phyloP scores from a whole-genome alignment of 2,888 invertebrate species.

The Leptodirus hochenwartii region DNA sequence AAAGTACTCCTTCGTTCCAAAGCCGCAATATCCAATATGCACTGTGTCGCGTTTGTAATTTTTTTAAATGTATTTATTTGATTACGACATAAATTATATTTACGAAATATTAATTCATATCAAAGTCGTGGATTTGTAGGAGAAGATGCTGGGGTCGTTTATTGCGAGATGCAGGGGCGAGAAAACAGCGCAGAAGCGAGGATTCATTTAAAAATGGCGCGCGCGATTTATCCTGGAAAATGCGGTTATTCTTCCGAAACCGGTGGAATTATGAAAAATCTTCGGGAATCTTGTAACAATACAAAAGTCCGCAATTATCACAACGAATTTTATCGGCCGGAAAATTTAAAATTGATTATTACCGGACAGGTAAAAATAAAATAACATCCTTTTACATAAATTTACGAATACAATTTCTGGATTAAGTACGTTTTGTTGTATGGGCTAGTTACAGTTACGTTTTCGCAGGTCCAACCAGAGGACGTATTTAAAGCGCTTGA shows the following conservation, averaged over 20 bases:
- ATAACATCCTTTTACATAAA: no score
- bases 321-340: slow-evolving; percentile 70
- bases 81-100: no score
- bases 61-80: no score
- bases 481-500: slow-evolving; percentile 57
- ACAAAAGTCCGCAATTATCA: slow-evolving; percentile 69
- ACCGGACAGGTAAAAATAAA: no score
- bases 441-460: no score
- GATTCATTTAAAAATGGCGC: slow-evolving; percentile 42
- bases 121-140: no score
- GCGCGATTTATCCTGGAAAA: slow-evolving; percentile 59
- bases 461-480: slow-evolving; percentile 51
- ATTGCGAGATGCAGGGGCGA: slow-evolving; percentile 82
- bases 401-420: no score
- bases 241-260: slow-evolving; percentile 74
- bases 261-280: slow-evolving; percentile 70
- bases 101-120: no score
- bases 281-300: slow-evolving; percentile 63
- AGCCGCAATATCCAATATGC: no score
- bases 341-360: slow-evolving; percentile 71
- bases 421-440: no score
- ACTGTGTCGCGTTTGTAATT: no score
- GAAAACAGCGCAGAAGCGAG: slow-evolving; percentile 66
- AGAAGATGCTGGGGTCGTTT: slow-evolving; percentile 89
- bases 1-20: no score